Evolutionary conservation across 2,797 vertebrate genomes (phyloP), one percentile per base, ranked within the genome.

Genomic region (Xerus rutilus): DNA sequence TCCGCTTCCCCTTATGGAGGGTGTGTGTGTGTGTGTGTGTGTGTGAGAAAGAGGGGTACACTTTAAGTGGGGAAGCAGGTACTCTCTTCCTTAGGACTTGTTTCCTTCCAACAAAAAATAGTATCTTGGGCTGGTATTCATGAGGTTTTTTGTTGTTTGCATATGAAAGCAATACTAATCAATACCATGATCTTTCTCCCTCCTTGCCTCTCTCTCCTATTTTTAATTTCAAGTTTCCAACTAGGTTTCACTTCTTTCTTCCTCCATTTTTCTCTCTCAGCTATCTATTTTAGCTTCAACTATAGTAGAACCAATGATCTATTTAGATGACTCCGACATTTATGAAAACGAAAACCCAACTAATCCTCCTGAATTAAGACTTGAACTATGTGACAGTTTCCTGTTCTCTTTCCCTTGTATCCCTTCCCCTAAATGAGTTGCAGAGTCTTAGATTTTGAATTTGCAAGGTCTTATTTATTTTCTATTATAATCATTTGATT

Each of bases 281-380:
- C 30, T 84, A 52, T 52, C n/a, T 43, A 54, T 77, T 84, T 95
- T 83, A 70, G 23, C 39, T 94, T 95, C 54, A 39, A 67, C 7
- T 45, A 21, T n/a, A 28, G 21, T 77, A 83, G 67, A 92, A 83
- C 4, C n/a, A 74, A 83, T 73, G 45, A 92, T 45, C 52, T 78
- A 84, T 23, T 74, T 47, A 65, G 49, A 74, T 35, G 62, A 67
- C n/a, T 81, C 32, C 13, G 49, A 87, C 14, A 49, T 70, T 72
- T 88, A 88, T 90, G 21, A 18, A 86, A 95, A 94, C 23, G 74
- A 81, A 96, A 96, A 85, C n/a, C 39, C 84, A 52, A 39, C 17
- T 35, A 43, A 45, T 30, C 18, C 62, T 87, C 43, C 76, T 30
- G 39, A 89, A 79, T 86, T 79, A 76, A 92, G 49, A 20, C 7